Base-by-base conservation (phyloP, 2,113 vertebrate genomes). In the Bubalus kerabau region DNA sequence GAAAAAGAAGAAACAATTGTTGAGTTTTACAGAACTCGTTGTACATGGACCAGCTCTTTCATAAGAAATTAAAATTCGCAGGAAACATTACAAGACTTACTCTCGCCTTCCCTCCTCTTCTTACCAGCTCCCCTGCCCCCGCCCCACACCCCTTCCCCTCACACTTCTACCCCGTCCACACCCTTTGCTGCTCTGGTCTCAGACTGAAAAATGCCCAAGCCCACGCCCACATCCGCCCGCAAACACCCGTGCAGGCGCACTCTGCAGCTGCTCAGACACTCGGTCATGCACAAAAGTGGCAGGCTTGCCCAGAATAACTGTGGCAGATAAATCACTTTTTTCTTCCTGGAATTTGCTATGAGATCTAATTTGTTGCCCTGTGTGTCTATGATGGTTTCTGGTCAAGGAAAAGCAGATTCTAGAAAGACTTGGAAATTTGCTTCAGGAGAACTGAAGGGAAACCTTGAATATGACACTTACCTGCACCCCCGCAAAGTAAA, bases 11-110 rank as follows among this genome's bases (percentile, higher is more conserved):
- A 92, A 46, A 59, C 19, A 84, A 78, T 62, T 48, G 17, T 84
- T 46, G 57, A 90, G 16, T 91, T 43, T 92, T 54, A 30, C 13
- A 43, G 46, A 90, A n/a, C 14, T 30, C 54, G 4, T 93, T 95
- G 97, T 32, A 54, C 74, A 19, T 3, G 12, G 43, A 85, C 8
- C 43, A 3, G 21, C 57, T 57, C 56, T 97, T 60, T 98, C 57
- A 86, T 93, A 48, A 94, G 95, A 91, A 96, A 23, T 97, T 92
- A 43, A n/a, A 24, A 78, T 97, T 83, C 86, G 94, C 97, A 96
- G 97, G 15, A 96, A 97, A 26, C 32, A 52, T 56, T 83, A 3
- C 57, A 28, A 81, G 82, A 71, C 85, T 59, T 57, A 60, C n/a
- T 74, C 87, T 92, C 26, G 50, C 59, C 80, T 78, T 90, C 71